Evolutionary conservation across 2,113 vertebrate genomes (phyloP), one percentile per base, ranked within the genome.

Genomic region (Eira barbara): DNA sequence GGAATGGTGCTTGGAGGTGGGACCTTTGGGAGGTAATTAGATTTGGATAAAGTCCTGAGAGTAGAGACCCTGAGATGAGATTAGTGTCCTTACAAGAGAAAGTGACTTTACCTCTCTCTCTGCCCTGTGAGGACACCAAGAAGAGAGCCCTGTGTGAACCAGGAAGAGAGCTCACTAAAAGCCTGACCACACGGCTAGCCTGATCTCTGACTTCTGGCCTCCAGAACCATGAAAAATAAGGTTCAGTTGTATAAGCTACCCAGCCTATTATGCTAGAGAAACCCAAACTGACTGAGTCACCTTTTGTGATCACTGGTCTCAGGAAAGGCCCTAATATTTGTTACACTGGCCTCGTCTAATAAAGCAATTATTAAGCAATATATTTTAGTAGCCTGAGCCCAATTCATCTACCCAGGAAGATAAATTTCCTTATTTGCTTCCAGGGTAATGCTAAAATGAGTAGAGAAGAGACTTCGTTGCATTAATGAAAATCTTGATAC

Each of bases 401-500:
- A 93, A 80, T 71, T 93, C 86, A 59, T 85, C 57, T 84, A 81
- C 23, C 39, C 27, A 36, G 63, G 61, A 92, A 89, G 69, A 91
- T 57, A 91, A 61, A 83, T 91, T 67, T 97, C 65, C 63, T 94
- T 96, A 89, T 96, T 95, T 84, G 83, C 88, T 67, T 86, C 45
- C 20, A 84, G 93, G 57, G 73, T 69, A 63, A 69, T 65, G 13
- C 49, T 36, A 81, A 84, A 31, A 42, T 42, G 87, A 93, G 47
- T 6, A 18, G 47, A 39, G 17, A 92, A 89, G n/a, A 96, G 69
- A 74, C n/a, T 92, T 94, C 59, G 13, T 84, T 57, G 90, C 15
- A 42, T 80, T 95, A 97, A 94, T 86, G 86, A 97, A 96, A 90
- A 91, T 97, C 96, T 96, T 94, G 97, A 98, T 97, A 97, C 86